Evolutionary conservation across 2,113 vertebrate genomes (phyloP).

Genomic region (Colaptes auratus): DNA sequence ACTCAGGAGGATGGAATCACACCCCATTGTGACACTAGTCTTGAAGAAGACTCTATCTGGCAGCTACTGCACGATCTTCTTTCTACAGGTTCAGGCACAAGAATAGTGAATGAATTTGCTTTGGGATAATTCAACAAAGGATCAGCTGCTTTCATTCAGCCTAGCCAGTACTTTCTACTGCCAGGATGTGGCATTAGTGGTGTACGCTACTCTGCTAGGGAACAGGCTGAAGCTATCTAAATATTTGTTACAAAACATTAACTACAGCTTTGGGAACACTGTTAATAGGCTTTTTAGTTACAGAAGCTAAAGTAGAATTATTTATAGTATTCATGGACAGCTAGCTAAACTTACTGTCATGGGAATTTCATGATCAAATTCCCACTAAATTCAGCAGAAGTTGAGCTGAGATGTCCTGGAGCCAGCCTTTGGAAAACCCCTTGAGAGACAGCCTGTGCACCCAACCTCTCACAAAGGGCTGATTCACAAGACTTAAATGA

Average conservation of each 20-base stretch:
- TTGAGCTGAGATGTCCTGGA: neutral
- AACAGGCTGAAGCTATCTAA: neutral
- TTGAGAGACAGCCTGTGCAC: neutral
- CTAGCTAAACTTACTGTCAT: neutral
- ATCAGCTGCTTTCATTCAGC: neutral
- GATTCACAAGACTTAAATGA: neutral
- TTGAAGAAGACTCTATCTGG: neutral
- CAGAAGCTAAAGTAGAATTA: neutral
- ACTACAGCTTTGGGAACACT: neutral
- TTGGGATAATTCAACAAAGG: neutral
- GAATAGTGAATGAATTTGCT: neutral
- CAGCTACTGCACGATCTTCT: accelerated
- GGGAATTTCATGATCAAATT: neutral
- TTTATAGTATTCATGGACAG: neutral
- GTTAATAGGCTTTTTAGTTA: neutral
- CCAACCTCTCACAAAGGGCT: neutral
- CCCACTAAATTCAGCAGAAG: neutral
- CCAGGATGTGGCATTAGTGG: neutral
- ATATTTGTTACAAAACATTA: neutral
- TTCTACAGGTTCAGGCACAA: neutral
- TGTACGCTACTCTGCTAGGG: neutral
- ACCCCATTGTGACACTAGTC: neutral
- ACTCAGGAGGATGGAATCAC: neutral
- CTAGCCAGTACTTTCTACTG: neutral
- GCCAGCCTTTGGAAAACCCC: neutral